phyloP scores from a whole-genome alignment of 2,888 invertebrate genomes.

The Catocala fraxini region DNA sequence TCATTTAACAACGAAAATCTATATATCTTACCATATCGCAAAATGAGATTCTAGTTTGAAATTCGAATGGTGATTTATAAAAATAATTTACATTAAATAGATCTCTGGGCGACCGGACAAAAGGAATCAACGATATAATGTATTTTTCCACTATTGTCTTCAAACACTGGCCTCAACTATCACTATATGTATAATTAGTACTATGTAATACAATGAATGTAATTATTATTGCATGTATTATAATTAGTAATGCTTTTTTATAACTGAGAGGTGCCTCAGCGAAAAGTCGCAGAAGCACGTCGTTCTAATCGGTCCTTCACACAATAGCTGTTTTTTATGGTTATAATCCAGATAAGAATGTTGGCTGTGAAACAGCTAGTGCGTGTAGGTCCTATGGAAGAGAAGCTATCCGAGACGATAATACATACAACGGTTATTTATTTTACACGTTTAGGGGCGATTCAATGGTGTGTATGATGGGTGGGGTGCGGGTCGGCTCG shows the following conservation, averaged over 20 bases:
- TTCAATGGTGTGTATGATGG: slow-evolving; percentile 22
- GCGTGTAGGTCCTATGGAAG: background rate
- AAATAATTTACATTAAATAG: slow-evolving; percentile 46
- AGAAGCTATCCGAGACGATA: slow-evolving; percentile 36
- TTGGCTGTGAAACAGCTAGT: background rate
- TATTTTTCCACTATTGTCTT: slow-evolving; percentile 62
- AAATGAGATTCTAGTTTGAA: slow-evolving; percentile 23
- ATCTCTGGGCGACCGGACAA: slow-evolving; percentile 37
- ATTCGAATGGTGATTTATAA: slow-evolving; percentile 43
- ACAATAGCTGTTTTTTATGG: slow-evolving; percentile 5
- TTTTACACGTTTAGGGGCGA: slow-evolving; percentile 5
- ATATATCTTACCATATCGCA: slow-evolving; percentile 22
- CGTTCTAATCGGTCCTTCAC: slow-evolving; percentile 12
- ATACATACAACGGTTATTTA: slow-evolving; percentile 32
- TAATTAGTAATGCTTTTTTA: slow-evolving; percentile 47
- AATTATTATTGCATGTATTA: slow-evolving; percentile 55
- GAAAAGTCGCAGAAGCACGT: slow-evolving; percentile 52
- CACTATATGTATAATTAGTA: slow-evolving; percentile 63
- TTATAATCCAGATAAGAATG: no score
- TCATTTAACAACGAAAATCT: slow-evolving; percentile 20
- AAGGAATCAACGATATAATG: slow-evolving; percentile 41
- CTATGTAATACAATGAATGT: slow-evolving; percentile 55
- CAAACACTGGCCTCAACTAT: slow-evolving; percentile 78
- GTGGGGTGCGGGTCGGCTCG: slow-evolving; percentile 15
- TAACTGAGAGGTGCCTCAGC: slow-evolving; percentile 39